A percentile compares a stretch with the other conserved stretches of the same genome.
Evolutionary conservation across 2,888 invertebrate genomes (phyloP).

Genomic region (Agrochola lychnidis): DNA sequence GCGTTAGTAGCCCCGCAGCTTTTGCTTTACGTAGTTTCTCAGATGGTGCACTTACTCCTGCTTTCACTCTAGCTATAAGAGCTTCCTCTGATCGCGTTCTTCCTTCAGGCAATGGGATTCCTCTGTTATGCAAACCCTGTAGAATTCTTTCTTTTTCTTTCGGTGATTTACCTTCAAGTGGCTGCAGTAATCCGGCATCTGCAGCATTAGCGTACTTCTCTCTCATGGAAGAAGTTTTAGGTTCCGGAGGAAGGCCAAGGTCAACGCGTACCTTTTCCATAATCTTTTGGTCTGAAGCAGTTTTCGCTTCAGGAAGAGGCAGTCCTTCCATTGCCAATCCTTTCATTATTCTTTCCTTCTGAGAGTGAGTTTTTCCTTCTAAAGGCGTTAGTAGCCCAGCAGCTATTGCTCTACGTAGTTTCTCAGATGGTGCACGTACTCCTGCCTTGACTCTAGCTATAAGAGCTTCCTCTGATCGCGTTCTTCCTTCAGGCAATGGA

Average conservation of each 20-base stretch:
- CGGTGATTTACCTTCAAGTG: constrained; percentile 15
- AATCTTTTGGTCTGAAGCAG: constrained; percentile 23
- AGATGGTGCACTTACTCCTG: neutral
- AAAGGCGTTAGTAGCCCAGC: neutral
- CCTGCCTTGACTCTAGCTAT: neutral
- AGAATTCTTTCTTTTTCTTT: constrained; percentile 14
- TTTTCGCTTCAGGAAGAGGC: neutral
- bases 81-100: neutral
- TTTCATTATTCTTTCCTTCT: neutral
- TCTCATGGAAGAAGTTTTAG: neutral
- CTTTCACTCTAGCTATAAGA: neutral
- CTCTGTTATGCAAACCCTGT: neutral
- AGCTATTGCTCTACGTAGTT: no score
- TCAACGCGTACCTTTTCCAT: neutral
- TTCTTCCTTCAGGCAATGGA: constrained; percentile 14
- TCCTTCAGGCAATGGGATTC: neutral
- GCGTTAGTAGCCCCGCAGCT: constrained; percentile 1
- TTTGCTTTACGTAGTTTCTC: neutral
- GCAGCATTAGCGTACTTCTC: neutral
- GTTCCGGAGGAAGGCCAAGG: neutral
- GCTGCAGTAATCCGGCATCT: neutral
- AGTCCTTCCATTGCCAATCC: constrained; percentile 2
- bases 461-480: constrained; percentile 1
- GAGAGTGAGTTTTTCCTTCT: neutral
- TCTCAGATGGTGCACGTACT: no score